phyloP scores from a whole-genome alignment of 2,888 invertebrate genomes.

The Ptilodon capucinus region DNA sequence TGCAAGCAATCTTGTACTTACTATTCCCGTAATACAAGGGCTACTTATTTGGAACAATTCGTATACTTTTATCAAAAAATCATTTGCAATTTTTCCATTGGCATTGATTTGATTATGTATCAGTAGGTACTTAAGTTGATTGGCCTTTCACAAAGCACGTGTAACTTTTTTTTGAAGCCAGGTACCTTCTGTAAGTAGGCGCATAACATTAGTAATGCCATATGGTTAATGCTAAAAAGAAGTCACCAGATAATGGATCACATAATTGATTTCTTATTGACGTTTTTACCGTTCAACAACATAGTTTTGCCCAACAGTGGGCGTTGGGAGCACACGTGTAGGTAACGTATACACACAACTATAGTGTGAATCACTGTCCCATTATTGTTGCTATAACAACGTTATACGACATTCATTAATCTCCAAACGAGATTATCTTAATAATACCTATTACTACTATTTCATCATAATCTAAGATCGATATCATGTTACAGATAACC shows the following conservation, averaged over 20 bases:
- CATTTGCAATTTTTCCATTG: neutral
- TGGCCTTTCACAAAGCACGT: neutral
- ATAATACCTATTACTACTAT: slow-evolving; percentile 17
- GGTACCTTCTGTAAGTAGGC: neutral
- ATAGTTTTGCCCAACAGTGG: slow-evolving; percentile 51
- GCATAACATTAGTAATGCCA: neutral
- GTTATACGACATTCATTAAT: slow-evolving; percentile 30
- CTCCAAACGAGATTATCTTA: slow-evolving; percentile 26
- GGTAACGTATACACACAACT: too few species aligned
- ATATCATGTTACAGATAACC: neutral
- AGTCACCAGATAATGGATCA: slow-evolving; percentile 27
- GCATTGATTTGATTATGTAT: neutral
- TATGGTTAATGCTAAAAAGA: slow-evolving; percentile 22
- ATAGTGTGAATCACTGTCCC: slow-evolving; percentile 27
- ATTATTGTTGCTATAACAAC: slow-evolving; percentile 27
- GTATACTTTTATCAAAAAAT: too few species aligned
- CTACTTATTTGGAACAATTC: too few species aligned
- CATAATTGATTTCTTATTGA: slow-evolving; percentile 52
- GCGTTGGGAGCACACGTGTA: slow-evolving; percentile 35
- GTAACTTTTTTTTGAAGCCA: neutral
- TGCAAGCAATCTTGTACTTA: too few species aligned
- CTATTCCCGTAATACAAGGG: too few species aligned
- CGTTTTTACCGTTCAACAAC: slow-evolving; percentile 64
- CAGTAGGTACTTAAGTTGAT: neutral
- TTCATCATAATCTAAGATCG: slow-evolving; percentile 11